These are phyloP conservation scores for Scartelaos histophorus DNA, from an alignment of 2,113 vertebrate species.

Conservation along the genomic window DNA sequence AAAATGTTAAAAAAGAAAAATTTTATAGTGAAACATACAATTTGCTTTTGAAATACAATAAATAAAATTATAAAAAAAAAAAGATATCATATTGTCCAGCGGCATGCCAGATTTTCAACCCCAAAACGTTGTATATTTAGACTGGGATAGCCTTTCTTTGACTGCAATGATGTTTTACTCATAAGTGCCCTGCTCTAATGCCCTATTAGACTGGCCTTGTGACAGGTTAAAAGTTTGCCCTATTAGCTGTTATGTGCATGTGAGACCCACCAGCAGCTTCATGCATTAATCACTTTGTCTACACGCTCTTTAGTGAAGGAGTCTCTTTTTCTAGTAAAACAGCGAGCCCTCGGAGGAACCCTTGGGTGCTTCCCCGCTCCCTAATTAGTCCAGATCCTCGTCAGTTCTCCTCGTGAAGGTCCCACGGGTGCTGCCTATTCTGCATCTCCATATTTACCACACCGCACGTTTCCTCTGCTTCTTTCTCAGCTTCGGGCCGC, in stretches of 20 bases:
- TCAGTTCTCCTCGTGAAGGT: conserved; percentile 36
- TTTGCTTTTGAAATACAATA: too few relatives aligned
- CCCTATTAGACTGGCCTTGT: conserved; percentile 53
- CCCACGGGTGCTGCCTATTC: conserved; percentile 31
- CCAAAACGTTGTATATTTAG: too few relatives aligned
- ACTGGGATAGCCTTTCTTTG: too few relatives aligned
- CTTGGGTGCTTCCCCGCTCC: conserved; percentile 54
- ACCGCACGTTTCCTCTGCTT: conserved; percentile 15
- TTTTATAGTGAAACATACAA: too few relatives aligned
- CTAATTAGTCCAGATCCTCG: conserved; percentile 64
- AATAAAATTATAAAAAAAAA: too few relatives aligned
- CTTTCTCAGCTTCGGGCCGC: conserved; percentile 30
- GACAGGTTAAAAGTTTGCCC: conserved; percentile 57
- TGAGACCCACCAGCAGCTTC: conserved; percentile 24
- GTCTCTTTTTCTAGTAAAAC: conserved; percentile 28
- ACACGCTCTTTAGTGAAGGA: conserved; percentile 40
- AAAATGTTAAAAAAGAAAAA: too few relatives aligned
- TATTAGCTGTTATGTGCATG: conserved; percentile 22
- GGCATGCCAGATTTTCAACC: too few relatives aligned
- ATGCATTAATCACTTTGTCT: conserved; percentile 55
- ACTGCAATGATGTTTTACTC: too few relatives aligned
- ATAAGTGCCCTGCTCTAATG: too few relatives aligned
- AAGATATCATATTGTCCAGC: too few relatives aligned
- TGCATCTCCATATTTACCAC: conserved; percentile 35
- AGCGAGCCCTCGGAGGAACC: conserved; percentile 40